Conservation (phyloP, 2,888 invertebrate genomes). For the Xiphydria camelus region DNA sequence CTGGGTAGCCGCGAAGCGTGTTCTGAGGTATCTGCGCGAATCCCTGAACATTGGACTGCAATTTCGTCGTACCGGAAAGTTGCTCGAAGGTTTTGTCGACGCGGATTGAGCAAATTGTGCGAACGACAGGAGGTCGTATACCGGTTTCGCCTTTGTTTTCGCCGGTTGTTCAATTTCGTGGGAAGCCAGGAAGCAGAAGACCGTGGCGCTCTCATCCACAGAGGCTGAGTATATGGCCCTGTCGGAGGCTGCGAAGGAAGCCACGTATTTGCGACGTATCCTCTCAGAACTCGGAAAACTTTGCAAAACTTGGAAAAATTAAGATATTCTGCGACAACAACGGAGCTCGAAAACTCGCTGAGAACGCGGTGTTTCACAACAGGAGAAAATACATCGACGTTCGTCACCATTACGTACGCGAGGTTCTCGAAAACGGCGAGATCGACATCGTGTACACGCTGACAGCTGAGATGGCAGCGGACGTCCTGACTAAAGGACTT, state of each 20-base stretch:
- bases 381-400: not conserved
- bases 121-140: slow-evolving; percentile 5
- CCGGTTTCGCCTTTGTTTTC: slow-evolving; percentile 1
- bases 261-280: not conserved
- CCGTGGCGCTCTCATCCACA: slow-evolving; percentile 5
- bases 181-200: slow-evolving; percentile 4
- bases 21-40: not conserved
- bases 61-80: not conserved
- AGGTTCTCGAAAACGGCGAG: too few relatives aligned
- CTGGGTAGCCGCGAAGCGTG: not conserved
- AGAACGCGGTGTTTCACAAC: not conserved
- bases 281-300: not conserved
- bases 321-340: not conserved
- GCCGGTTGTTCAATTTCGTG: slow-evolving; percentile 5
- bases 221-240: slow-evolving; percentile 6
- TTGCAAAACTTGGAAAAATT: not conserved
- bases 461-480: slow-evolving; percentile 8
- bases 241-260: slow-evolving; percentile 5
- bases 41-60: not conserved
- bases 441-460: not conserved
- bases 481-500: slow-evolving; percentile 9
- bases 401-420: too few relatives aligned
- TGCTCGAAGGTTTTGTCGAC: not conserved
- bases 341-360: not conserved
- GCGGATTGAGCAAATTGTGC: too few relatives aligned